A percentile compares a stretch with the other conserved stretches of the same genome.
Conservation (phyloP, 2,113 vertebrate genomes). For the Eonycteris spelaea region DNA sequence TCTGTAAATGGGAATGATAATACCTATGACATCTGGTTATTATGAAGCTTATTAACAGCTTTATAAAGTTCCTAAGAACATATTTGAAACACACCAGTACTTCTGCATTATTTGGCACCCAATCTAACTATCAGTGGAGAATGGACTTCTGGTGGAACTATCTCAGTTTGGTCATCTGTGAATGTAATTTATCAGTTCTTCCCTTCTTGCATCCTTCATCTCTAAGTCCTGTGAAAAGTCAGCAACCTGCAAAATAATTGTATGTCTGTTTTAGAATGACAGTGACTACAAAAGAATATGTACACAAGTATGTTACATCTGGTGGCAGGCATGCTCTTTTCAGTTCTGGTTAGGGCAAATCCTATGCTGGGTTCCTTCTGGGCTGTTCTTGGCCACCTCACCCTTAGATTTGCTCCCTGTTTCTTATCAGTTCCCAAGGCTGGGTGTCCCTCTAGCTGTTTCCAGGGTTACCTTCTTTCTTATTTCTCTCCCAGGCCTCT, state of each 20-base stretch:
- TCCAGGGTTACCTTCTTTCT: constrained; percentile 3
- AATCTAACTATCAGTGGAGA: neutral
- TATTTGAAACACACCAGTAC: neutral
- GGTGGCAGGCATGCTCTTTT: neutral
- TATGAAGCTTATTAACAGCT: neutral
- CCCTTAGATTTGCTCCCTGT: neutral
- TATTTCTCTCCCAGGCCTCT: neutral
- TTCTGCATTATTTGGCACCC: neutral
- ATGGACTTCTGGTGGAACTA: neutral
- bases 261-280: constrained; percentile 7
- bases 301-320: constrained; percentile 42
- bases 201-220: neutral
- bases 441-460: neutral
- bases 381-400: neutral
- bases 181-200: neutral
- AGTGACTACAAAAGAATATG: constrained; percentile 26
- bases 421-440: neutral
- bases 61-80: neutral
- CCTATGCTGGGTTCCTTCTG: neutral
- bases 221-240: constrained; percentile 37
- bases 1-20: neutral
- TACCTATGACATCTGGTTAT: neutral
- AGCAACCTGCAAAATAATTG: constrained; percentile 42
- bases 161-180: neutral
- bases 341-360: constrained; percentile 24